Evolutionary conservation across 1,140 invertebrate species (phyloP).

Genomic region (Phthorimaea operculella): DNA sequence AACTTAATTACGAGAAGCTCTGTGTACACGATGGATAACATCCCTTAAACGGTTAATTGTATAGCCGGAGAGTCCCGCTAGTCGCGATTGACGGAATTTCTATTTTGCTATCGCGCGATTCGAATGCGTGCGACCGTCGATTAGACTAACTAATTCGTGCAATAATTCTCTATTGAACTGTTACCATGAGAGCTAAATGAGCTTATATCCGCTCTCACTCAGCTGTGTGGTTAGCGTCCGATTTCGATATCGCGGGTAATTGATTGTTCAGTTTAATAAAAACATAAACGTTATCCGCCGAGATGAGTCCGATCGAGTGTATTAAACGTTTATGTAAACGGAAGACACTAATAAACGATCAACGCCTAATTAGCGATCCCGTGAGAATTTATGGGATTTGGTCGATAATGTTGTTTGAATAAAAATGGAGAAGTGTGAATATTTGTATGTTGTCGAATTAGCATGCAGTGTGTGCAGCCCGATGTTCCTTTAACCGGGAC

Average conservation of each 20-base stretch:
- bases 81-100: conserved; percentile 26
- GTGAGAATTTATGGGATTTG: neutral
- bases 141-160: conserved; percentile 27
- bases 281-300: neutral
- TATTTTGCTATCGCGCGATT: conserved; percentile 16
- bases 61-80: conserved; percentile 13
- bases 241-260: neutral
- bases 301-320: neutral
- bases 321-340: neutral
- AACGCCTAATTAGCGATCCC: neutral
- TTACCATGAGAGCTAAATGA: conserved; percentile 29
- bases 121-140: conserved; percentile 24
- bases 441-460: neutral
- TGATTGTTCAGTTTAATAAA: neutral
- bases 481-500: conserved; percentile 22
- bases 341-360: neutral
- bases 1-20: conserved; percentile 20
- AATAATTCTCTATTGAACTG: conserved; percentile 42
- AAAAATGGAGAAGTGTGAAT: neutral
- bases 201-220: conserved; percentile 26
- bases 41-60: conserved; percentile 28
- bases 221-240: neutral
- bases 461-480: neutral
- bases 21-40: conserved; percentile 19
- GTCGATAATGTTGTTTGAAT: neutral